phyloP scores from a whole-genome alignment of 2,888 invertebrate species.

The Oscheius sp. region DNA sequence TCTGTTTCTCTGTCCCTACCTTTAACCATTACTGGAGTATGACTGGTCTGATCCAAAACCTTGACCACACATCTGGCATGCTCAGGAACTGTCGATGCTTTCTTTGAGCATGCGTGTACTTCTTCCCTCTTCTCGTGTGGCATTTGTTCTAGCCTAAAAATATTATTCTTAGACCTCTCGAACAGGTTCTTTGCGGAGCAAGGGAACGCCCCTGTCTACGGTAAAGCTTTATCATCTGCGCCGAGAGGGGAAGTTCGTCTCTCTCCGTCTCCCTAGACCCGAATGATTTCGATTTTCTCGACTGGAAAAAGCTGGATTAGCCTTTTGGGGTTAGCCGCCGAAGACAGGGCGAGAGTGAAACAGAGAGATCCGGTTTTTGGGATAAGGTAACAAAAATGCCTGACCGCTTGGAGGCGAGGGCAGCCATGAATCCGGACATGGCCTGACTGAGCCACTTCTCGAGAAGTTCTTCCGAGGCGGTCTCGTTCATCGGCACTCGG shows the following conservation, averaged over 20 bases:
- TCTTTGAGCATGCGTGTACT: conserved; percentile 59
- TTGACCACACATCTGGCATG: conserved; percentile 64
- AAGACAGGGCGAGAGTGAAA: neutral
- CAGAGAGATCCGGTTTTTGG: neutral
- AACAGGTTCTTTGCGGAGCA: neutral
- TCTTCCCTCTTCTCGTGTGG: conserved; percentile 38
- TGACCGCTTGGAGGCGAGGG: conserved; percentile 62
- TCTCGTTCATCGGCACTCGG: conserved; percentile 57
- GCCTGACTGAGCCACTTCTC: conserved; percentile 71
- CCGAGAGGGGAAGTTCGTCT: neutral
- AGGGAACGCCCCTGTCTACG: neutral
- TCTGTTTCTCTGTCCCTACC: conserved; percentile 9
- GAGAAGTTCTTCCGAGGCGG: conserved; percentile 58
- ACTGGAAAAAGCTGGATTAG: conserved; percentile 11
- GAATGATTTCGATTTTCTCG: conserved; percentile 27
- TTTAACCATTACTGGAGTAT: conserved; percentile 1
- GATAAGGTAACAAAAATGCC: conserved; percentile 4
- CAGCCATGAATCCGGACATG: conserved; percentile 67
- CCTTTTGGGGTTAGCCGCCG: conserved; percentile 17
- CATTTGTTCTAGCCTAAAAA: conserved; percentile 41
- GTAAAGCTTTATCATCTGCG: neutral
- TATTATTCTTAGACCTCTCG: neutral
- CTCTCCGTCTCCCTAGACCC: neutral
- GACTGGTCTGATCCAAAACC: conserved; percentile 51
- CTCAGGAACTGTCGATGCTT: conserved; percentile 54